These are phyloP conservation scores for Acanthochromis polyacanthus DNA, from an alignment of 2,113 vertebrate genomes.

Conservation along the genomic window DNA sequence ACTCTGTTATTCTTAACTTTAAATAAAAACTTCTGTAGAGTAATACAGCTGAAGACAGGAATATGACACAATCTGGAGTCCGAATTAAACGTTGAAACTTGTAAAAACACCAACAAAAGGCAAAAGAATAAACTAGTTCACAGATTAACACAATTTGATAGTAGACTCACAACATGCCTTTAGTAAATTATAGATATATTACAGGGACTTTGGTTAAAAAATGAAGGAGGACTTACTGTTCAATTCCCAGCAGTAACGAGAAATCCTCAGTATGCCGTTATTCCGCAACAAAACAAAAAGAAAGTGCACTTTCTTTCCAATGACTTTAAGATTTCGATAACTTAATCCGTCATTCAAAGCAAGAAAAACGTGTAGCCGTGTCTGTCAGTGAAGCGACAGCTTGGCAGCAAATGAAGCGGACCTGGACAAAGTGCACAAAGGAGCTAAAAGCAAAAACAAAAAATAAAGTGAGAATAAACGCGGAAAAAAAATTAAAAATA, in stretches of 20 bases:
- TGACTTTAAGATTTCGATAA: not conserved
- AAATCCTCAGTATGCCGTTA: conserved; percentile 33
- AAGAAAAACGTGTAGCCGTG: not conserved
- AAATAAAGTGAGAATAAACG: not conserved
- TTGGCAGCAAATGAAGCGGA: not conserved
- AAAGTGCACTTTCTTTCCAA: not conserved
- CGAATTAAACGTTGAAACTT: not conserved
- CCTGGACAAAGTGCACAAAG: not conserved
- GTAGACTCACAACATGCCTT: not conserved
- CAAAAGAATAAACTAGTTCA: not conserved
- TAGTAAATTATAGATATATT: not conserved
- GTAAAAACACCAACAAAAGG: not conserved
- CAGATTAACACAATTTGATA: not conserved
- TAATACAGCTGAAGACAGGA: not conserved
- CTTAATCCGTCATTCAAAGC: conserved; percentile 8
- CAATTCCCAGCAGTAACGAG: conserved; percentile 28
- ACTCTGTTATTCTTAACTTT: too few relatives aligned
- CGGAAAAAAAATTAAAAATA: not conserved
- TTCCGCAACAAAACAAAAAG: conserved; percentile 9
- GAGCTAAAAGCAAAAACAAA: not conserved
- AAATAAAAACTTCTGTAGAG: too few relatives aligned
- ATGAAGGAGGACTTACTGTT: conserved; percentile 58
- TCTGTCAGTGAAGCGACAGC: not conserved
- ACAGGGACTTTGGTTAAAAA: not conserved
- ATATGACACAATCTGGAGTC: not conserved